Evolutionary conservation across 1,140 invertebrate genomes (phyloP), one percentile per base, ranked within the genome.

Genomic region (Cryptotermes secundus): DNA sequence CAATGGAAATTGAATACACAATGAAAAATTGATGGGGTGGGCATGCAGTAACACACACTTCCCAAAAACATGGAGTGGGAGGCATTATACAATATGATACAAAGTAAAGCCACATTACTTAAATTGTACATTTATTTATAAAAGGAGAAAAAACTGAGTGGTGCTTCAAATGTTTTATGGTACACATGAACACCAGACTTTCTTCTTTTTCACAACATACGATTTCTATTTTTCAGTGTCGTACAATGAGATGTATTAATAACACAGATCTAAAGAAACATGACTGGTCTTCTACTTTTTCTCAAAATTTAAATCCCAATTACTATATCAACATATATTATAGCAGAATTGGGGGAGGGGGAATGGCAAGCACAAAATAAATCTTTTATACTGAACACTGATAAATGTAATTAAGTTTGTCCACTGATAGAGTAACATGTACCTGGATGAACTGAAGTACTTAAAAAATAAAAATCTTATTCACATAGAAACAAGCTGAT

Each of bases 91-190:
- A n/a, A n/a, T n/a, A n/a, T n/a, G n/a, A n/a, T n/a, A 59, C 6
- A 26, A 59, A 59, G 53, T 19, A 31, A 72, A 72, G 26, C 9
- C n/a, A 72, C 59, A 72, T 31, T n/a, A 72, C 59, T n/a, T 72
- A 72, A 72, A 31, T 72, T 72, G 59, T 10, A 72, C 59, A 72
- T 72, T 72, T 72, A 72, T 72, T 72, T 72, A 72, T 72, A 72
- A 72, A 72, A 72, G 59, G 59, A 72, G 53, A 19, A 59, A 72
- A 72, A 72, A 72, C n/a, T 72, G 59, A 59, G 19, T n/a, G 31
- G 59, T 72, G 59, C n/a, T 3, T 72, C 7, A 31, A 72, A 16
- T 72, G 59, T 72, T 31, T 31, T 72, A 31, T 72, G 59, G 14
- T 72, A 72, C 59, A 72, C 31, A 72, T 31, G 14, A 72, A 72